Evolutionary conservation across 2,888 invertebrate species (phyloP), one percentile per base, ranked within the genome.

Genomic region (Callinectes sapidus): DNA sequence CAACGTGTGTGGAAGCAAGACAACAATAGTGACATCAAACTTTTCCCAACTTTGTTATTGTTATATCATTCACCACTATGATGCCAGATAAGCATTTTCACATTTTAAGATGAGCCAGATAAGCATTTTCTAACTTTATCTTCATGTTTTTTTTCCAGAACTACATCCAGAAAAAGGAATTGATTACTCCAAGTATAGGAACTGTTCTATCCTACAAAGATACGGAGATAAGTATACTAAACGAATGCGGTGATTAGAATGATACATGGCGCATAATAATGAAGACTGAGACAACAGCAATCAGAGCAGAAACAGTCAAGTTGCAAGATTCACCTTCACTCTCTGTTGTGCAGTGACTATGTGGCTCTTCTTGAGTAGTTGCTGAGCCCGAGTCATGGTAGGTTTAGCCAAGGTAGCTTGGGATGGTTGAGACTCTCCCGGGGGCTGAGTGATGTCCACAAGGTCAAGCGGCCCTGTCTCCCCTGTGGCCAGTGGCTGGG

Each of bases 261-360:
- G 48, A 48, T 48, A 48, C 3, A 5, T 48, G 0, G 10, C 0
- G 10, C 48, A 48, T 48, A 5, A 48, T 48, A 61, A 61, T 61
- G 61, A 61, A 61, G 61, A 13, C 0, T 71, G 28, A 71, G 23
- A 71, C 5, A 28, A n/a, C 1, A 71, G 71, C 28, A 28, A 3
- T 0, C n/a, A 18, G 10, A 90, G 28, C 2, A 55, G 23, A 18
- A 88, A 55, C 10, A 16, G 28, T 48, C 1, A 10, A n/a, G 32
- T 2, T n/a, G 28, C 42, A 42, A 18, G 81, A 93, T 85, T 66
- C 77, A 94, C 94, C 94, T 94, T 94, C 3, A 94, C 94, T 89
- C 92, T 94, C 87, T 93, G 94, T 71, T 94, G 94, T 16, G 94
- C 94, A 23, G 94, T 93, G 42, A 94, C 94, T 77, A 94, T 94